Percentiles rank a stretch among this genome's conserved stretches.
These are phyloP conservation scores for Tiliacea citrago DNA, from an alignment of 2,888 invertebrate species.

Conservation along the genomic window DNA sequence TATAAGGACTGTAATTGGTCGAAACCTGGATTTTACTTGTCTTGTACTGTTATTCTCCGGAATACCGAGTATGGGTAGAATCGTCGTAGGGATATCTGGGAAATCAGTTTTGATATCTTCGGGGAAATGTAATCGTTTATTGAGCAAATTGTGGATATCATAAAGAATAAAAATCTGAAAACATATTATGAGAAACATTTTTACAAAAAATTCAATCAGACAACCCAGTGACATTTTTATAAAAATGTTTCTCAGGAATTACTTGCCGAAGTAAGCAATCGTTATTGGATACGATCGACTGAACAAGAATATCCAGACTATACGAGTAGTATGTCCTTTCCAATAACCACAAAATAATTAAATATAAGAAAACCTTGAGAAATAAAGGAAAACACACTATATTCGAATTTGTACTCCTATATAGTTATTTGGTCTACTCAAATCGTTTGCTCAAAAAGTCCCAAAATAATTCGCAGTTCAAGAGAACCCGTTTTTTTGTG, in stretches of 20 bases:
- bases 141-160: neutral
- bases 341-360: constrained; percentile 19
- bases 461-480: constrained; percentile 39
- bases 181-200: neutral
- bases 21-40: constrained; percentile 42
- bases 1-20: constrained; percentile 63
- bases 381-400: constrained; percentile 10
- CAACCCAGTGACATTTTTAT: neutral
- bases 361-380: constrained; percentile 36
- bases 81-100: constrained; percentile 3
- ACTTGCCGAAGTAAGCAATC: neutral
- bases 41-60: constrained; percentile 45
- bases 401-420: constrained; percentile 15
- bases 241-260: neutral
- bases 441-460: constrained; percentile 33
- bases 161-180: neutral
- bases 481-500: constrained; percentile 19
- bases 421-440: constrained; percentile 29
- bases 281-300: neutral
- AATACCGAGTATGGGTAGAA: constrained; percentile 33
- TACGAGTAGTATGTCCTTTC: neutral
- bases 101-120: neutral
- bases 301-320: neutral
- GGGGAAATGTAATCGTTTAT: neutral
- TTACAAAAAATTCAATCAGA: neutral